Evolutionary conservation across 2,888 invertebrate species (phyloP).

Genomic region (Onthophagus sagittarius): DNA sequence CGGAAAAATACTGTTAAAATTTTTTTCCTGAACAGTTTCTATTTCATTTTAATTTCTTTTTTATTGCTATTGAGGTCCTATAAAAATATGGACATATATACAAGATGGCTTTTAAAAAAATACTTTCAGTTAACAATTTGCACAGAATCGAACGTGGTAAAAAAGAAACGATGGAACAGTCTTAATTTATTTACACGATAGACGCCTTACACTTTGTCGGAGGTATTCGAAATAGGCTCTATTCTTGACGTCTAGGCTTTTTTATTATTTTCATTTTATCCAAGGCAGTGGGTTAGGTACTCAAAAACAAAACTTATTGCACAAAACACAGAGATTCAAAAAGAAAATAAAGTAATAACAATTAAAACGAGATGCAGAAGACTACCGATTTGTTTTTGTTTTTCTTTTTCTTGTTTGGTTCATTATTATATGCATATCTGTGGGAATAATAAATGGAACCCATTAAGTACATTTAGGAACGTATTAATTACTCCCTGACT

Average conservation of each 20-base stretch:
- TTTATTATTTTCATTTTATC: constrained; percentile 13
- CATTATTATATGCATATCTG: constrained; percentile 25
- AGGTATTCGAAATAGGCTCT: neutral
- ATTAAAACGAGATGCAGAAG: neutral
- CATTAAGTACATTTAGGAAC: constrained; percentile 35
- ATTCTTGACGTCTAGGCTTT: neutral
- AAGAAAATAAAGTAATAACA: neutral
- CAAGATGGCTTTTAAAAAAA: constrained; percentile 22
- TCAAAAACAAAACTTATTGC: constrained; percentile 20
- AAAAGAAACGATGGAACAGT: constrained; percentile 16
- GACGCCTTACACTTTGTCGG: neutral
- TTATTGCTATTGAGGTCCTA: constrained; percentile 23
- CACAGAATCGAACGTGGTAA: constrained; percentile 3
- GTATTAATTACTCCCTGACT: constrained; percentile 31
- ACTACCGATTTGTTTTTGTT: neutral
- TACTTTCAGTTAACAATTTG: constrained; percentile 19
- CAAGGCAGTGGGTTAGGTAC: constrained; percentile 22
- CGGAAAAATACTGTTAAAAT: neutral
- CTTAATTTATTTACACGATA: constrained; percentile 12
- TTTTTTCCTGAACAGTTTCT: neutral
- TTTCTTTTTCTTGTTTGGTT: neutral
- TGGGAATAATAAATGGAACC: constrained; percentile 19
- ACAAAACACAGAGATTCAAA: constrained; percentile 14
- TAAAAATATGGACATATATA: constrained; percentile 25
- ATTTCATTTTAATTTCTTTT: neutral